A percentile compares a stretch with the other conserved stretches of the same genome.
phyloP scores from a whole-genome alignment of 2,888 invertebrate species.

The Drosophila hamatofila region DNA sequence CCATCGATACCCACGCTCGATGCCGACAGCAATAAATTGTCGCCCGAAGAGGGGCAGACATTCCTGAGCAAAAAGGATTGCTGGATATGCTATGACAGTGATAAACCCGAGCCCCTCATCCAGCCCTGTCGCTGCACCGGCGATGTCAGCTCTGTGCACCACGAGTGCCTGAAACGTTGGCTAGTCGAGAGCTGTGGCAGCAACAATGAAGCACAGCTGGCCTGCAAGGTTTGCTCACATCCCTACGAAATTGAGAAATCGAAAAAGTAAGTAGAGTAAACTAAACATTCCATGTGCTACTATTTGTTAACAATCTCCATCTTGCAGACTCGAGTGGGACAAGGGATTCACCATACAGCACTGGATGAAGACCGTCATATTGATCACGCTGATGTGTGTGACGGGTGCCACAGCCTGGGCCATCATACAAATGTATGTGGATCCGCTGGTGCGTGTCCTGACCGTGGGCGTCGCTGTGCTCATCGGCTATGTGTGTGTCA shows the following conservation, averaged over 20 bases:
- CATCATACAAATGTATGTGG: slow-evolving; percentile 91
- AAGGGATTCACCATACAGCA: slow-evolving; percentile 93
- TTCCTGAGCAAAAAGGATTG: slow-evolving; percentile 90
- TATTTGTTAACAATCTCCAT: not conserved
- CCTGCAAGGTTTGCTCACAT: slow-evolving; percentile 94
- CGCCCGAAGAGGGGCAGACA: slow-evolving; percentile 86
- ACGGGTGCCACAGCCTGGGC: slow-evolving; percentile 93
- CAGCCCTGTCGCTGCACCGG: slow-evolving; percentile 96
- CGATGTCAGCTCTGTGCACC: slow-evolving; percentile 96
- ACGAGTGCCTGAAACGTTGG: slow-evolving; percentile 95
- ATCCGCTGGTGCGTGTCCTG: slow-evolving; percentile 91
- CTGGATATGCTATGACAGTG: slow-evolving; percentile 96
- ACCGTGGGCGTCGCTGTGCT: slow-evolving; percentile 93
- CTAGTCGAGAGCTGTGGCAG: slow-evolving; percentile 92
- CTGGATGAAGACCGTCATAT: slow-evolving; percentile 93
- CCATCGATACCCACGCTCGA: slow-evolving; percentile 86
- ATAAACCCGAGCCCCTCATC: slow-evolving; percentile 93
- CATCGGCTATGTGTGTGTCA: slow-evolving; percentile 93
- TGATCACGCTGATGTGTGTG: slow-evolving; percentile 92
- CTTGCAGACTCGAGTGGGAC: slow-evolving; percentile 91
- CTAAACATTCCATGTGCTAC: not conserved
- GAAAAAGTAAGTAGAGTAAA: slow-evolving; percentile 86
- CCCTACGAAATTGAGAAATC: slow-evolving; percentile 92
- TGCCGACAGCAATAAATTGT: slow-evolving; percentile 83
- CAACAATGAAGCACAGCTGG: slow-evolving; percentile 89